Evolutionary conservation across 2,888 invertebrate species (phyloP).

Genomic region (Rhagium mordax): DNA sequence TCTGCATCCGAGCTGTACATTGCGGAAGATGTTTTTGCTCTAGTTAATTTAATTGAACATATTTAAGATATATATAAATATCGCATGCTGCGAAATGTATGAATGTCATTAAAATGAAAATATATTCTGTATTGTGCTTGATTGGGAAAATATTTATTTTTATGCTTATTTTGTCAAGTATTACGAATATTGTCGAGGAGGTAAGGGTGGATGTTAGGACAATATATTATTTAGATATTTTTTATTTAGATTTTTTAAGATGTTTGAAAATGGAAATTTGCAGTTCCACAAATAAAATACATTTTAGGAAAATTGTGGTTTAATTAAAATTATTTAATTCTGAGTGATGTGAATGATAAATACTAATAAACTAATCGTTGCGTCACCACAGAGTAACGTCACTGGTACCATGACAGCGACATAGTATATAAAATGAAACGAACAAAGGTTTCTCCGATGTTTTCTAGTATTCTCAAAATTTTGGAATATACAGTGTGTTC

Average conservation of each 20-base stretch:
- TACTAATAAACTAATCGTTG: no score
- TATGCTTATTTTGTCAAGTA: constrained; percentile 25
- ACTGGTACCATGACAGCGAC: no score
- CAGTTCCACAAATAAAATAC: constrained; percentile 52
- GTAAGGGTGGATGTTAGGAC: constrained; percentile 16
- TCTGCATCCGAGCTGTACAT: constrained; percentile 37
- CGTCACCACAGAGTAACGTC: no score
- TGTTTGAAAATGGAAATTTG: constrained; percentile 45
- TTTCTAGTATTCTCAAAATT: no score
- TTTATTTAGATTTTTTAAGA: constrained; percentile 29
- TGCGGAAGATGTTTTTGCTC: background rate
- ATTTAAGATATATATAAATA: constrained; percentile 6
- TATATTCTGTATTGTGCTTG: constrained; percentile 71
- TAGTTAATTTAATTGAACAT: constrained; percentile 12
- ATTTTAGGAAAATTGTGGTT: constrained; percentile 35
- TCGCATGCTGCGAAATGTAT: constrained; percentile 60
- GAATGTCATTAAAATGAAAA: constrained; percentile 64
- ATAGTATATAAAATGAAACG: no score
- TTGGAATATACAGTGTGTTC: no score
- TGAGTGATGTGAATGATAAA: no score
- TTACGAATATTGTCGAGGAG: constrained; percentile 14
- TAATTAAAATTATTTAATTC: background rate
- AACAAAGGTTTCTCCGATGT: no score
- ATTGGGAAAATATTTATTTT: constrained; percentile 50
- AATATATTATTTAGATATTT: constrained; percentile 25